Conservation (phyloP, 2,797 vertebrate species). For the Holocentrus rufus region DNA sequence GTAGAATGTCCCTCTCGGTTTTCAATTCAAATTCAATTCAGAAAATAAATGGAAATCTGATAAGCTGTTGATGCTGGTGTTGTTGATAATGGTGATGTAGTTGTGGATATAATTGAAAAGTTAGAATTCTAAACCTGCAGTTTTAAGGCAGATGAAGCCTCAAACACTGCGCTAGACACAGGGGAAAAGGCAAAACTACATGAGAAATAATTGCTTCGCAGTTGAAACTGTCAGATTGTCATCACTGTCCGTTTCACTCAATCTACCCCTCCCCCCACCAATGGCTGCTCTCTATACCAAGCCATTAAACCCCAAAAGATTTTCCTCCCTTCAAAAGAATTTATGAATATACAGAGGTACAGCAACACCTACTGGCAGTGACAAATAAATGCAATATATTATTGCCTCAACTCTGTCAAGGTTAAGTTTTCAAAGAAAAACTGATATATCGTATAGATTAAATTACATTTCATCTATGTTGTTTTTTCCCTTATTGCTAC, state of each 20-base stretch:
- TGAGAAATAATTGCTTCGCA: constrained; percentile 69
- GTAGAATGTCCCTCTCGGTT: constrained; percentile 27
- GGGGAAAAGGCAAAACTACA: constrained; percentile 58
- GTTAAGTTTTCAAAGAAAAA: constrained; percentile 61
- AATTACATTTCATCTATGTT: constrained; percentile 39
- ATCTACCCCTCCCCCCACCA: constrained; percentile 21
- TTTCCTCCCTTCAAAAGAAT: not conserved
- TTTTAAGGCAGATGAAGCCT: constrained; percentile 47
- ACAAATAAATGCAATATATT: constrained; percentile 42
- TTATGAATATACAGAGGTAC: constrained; percentile 60
- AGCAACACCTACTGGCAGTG: constrained; percentile 75
- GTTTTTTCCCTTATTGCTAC: constrained; percentile 7
- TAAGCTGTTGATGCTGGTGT: constrained; percentile 60
- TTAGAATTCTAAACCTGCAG: constrained; percentile 56
- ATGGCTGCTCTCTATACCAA: constrained; percentile 19
- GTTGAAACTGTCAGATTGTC: constrained; percentile 63
- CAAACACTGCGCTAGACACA: constrained; percentile 51
- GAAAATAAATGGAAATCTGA: constrained; percentile 57
- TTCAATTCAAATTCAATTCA: constrained; percentile 64
- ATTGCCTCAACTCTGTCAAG: constrained; percentile 34
- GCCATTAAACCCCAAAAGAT: constrained; percentile 21
- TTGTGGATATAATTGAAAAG: constrained; percentile 66
- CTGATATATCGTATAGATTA: constrained; percentile 43
- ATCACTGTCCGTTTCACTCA: constrained; percentile 65
- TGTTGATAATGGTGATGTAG: constrained; percentile 64